phyloP scores from a whole-genome alignment of 2,113 vertebrate species.

The Cyprinodon brontotheroides region DNA sequence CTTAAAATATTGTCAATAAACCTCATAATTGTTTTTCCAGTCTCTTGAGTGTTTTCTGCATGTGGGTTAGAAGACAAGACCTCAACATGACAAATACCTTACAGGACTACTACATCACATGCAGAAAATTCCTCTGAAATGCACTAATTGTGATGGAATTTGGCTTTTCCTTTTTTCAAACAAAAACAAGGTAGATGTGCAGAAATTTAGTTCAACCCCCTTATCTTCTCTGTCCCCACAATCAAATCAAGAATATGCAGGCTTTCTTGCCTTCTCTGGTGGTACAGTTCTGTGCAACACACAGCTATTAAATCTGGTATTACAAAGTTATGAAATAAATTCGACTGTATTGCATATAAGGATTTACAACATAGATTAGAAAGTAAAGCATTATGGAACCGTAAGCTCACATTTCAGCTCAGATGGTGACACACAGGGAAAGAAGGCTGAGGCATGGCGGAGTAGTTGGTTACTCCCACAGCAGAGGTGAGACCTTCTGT shows the following conservation, averaged over 20 bases:
- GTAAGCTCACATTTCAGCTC: constrained; percentile 17
- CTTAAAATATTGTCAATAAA: no score
- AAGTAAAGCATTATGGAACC: not conserved
- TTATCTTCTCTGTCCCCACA: not conserved
- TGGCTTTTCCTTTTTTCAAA: not conserved
- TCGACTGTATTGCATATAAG: not conserved
- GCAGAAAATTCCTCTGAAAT: not conserved
- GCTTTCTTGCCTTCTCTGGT: not conserved
- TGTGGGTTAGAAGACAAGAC: no score
- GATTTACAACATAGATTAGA: not conserved
- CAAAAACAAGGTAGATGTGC: not conserved
- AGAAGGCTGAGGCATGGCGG: constrained; percentile 7
- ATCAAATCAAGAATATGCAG: not conserved
- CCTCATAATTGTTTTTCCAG: no score
- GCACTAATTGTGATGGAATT: not conserved
- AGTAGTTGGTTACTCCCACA: constrained; percentile 33
- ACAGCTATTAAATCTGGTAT: not conserved
- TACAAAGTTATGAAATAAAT: not conserved
- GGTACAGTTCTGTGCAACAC: not conserved
- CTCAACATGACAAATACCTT: no score
- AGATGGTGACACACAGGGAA: constrained; percentile 13
- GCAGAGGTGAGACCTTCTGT: constrained; percentile 51
- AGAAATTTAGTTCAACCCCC: not conserved
- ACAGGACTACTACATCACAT: not conserved
- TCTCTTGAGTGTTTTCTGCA: no score